These are phyloP conservation scores for Spheniscus mendiculus DNA, from an alignment of 2,113 vertebrate genomes.

Conservation along the genomic window DNA sequence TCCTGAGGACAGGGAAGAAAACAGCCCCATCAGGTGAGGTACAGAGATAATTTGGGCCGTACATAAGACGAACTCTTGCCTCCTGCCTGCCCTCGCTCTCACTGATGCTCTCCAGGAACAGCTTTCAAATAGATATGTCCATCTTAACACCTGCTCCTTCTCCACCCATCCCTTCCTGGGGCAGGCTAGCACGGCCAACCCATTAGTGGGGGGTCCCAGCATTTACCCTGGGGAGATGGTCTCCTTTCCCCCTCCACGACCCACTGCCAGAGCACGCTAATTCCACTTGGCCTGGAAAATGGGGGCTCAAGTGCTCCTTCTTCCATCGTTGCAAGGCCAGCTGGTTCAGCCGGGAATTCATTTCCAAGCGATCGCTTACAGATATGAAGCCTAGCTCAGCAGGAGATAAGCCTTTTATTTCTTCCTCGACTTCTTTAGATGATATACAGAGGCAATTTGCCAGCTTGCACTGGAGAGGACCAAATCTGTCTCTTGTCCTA, in stretches of 20 bases:
- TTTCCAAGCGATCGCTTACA: conserved; percentile 33
- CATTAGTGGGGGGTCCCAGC: not conserved
- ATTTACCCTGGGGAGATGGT: not conserved
- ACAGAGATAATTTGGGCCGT: not conserved
- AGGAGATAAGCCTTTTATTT: conserved; percentile 63
- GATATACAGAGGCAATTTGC: conserved; percentile 56
- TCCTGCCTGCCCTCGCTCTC: not conserved
- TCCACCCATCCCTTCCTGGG: not conserved
- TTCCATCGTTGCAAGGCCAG: not conserved
- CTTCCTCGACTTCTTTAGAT: conserved; percentile 54
- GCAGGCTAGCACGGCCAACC: not conserved
- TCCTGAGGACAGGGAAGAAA: conserved; percentile 74
- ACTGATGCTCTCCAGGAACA: not conserved
- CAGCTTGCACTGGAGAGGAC: conserved; percentile 16
- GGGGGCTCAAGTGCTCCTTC: not conserved
- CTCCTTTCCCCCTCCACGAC: not conserved
- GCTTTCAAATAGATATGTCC: not conserved
- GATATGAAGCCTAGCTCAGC: conserved; percentile 49
- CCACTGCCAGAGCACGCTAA: not conserved
- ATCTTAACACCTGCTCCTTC: not conserved
- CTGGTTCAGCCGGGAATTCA: not conserved
- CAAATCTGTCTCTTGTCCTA: conserved; percentile 51
- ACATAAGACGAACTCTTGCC: not conserved
- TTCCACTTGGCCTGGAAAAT: not conserved
- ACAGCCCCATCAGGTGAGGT: not conserved